phyloP scores from a whole-genome alignment of 2,797 vertebrate genomes.

The Megalops cyprinoides region DNA sequence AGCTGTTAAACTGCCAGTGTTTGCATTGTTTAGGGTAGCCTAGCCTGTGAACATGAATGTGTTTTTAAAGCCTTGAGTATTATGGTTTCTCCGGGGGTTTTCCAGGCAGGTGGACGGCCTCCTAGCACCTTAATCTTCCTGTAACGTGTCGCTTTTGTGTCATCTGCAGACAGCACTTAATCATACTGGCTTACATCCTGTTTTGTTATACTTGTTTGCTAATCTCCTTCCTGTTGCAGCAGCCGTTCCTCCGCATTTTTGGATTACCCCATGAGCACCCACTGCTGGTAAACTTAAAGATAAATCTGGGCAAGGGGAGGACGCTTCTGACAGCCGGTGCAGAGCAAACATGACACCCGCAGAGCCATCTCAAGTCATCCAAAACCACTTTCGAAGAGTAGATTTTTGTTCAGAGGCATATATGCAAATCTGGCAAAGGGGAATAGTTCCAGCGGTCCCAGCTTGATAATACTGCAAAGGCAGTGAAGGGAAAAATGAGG shows the following conservation, averaged over 20 bases:
- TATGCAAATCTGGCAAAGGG: conserved; percentile 75
- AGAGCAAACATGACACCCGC: background rate
- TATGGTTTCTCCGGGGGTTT: conserved; percentile 65
- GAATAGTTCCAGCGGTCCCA: conserved; percentile 53
- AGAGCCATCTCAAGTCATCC: conserved; percentile 48
- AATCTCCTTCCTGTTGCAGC: conserved; percentile 66
- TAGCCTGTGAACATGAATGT: conserved; percentile 42
- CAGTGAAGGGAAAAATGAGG: conserved; percentile 75
- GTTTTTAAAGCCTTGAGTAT: conserved; percentile 52
- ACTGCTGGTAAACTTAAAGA: conserved; percentile 32
- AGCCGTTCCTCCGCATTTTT: conserved; percentile 38
- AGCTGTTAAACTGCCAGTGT: conserved; percentile 31
- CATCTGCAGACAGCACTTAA: conserved; percentile 64
- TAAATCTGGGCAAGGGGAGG: conserved; percentile 17
- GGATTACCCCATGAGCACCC: conserved; percentile 35
- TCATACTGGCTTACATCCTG: conserved; percentile 67
- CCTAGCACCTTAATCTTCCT: conserved; percentile 44
- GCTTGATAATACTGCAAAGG: conserved; percentile 70
- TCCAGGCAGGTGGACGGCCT: conserved; percentile 55
- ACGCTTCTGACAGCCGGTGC: conserved; percentile 31
- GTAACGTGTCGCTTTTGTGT: conserved; percentile 30
- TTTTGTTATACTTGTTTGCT: conserved; percentile 61
- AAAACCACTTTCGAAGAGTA: conserved; percentile 48
- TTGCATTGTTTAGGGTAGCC: conserved; percentile 4
- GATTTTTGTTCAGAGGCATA: conserved; percentile 65